Evolutionary conservation across 2,113 vertebrate species (phyloP), one percentile per base, ranked within the genome.

Genomic region (Rhinopomastus cyanomelas): DNA sequence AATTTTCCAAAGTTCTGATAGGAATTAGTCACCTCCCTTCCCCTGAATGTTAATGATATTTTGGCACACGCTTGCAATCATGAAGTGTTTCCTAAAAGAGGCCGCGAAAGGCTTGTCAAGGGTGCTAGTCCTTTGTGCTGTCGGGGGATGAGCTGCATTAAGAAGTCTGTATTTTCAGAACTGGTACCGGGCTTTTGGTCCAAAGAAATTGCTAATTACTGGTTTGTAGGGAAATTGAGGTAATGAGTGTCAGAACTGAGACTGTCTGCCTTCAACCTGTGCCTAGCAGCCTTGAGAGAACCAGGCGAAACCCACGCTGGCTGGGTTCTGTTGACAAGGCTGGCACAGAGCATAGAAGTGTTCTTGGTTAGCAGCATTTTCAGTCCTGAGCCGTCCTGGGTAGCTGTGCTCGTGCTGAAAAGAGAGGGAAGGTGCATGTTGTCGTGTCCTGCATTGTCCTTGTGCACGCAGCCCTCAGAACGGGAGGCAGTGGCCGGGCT

Each of bases 1-100:
- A 89, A 72, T 92, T 87, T 93, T 93, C 75, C 13, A 26, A 74
- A 89, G 82, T 82, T 87, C 64, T 89, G 76, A 77, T 59, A 94
- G 44, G 57, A 93, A 85, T 81, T 86, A 89, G 44, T 89, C 32
- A 34, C 85, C 65, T 56, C 22, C 27, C 39, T 71, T 74, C 52
- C 26, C 3, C 29, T 83, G 89, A 88, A 92, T 92, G 87, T 89
- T 87, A 94, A 92, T 85, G 44, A 39, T 57, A 36, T 49, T 88
- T 90, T 71, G 53, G 16, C 44, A 22, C 32, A 27, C 36, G 49
- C 46, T 81, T 72, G 74, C 53, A 75, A 19, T n/a, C 21, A 32
- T 83, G 9, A 64, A 56, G n/a, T 64, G 30, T 78, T 86, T 75
- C 30, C 23, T 39, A 23, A 13, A 61, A 48, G 55, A 51, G 39